Evolutionary conservation across 2,113 vertebrate genomes (phyloP).

Genomic region (Chitala chitala): DNA sequence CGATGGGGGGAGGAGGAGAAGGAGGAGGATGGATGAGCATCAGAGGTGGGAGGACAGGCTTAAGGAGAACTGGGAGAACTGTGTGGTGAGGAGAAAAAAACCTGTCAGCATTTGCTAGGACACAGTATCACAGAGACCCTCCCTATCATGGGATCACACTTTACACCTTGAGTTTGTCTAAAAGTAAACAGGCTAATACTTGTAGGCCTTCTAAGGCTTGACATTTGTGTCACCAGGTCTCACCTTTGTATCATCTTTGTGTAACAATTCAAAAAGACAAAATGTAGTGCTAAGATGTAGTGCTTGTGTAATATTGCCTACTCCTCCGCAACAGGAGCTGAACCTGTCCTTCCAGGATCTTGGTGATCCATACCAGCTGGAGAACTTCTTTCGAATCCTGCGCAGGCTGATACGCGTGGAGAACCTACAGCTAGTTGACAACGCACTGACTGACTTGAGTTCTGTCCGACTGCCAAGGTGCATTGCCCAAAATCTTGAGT

Average conservation of each 20-base stretch:
- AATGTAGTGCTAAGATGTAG: background rate
- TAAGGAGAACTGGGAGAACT: conserved; percentile 93
- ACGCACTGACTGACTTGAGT: conserved; percentile 79
- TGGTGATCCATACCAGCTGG: conserved; percentile 78
- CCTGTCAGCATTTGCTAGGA: background rate
- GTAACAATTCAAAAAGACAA: background rate
- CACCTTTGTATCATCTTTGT: background rate
- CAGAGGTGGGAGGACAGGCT: conserved; percentile 74
- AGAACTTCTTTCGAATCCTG: conserved; percentile 82
- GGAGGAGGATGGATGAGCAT: conserved; percentile 54
- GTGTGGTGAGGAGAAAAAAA: conserved; percentile 63
- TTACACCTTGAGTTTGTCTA: no score
- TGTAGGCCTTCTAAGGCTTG: no score
- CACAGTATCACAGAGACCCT: background rate
- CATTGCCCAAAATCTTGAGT: background rate
- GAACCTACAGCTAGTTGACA: conserved; percentile 83
- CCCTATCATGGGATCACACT: no score
- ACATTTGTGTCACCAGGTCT: background rate
- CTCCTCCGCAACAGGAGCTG: conserved; percentile 63
- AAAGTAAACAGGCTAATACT: no score
- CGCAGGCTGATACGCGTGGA: conserved; percentile 80
- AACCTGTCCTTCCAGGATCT: conserved; percentile 92
- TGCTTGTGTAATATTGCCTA: background rate
- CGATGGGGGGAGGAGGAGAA: conserved; percentile 55
- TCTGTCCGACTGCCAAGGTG: conserved; percentile 85